Conservation (phyloP, 2,797 vertebrate genomes). For the Lacerta bilineata region DNA sequence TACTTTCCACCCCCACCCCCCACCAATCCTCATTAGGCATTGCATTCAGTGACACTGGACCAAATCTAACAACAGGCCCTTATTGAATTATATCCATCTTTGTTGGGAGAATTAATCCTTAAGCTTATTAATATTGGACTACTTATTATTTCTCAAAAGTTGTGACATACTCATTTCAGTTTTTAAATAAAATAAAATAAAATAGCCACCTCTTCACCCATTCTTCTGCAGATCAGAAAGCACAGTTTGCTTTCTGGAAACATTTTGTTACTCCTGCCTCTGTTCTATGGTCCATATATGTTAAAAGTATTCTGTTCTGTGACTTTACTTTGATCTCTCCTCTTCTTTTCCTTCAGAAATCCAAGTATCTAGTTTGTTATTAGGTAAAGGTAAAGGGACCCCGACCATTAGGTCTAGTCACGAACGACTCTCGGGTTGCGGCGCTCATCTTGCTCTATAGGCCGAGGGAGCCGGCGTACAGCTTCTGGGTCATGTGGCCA, state of each 20-base stretch:
- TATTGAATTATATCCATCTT: background rate
- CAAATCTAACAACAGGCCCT: conserved; percentile 39
- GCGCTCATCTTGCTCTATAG: no score
- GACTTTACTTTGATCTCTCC: conserved; percentile 36
- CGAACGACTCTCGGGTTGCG: no score
- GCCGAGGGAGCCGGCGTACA: no score
- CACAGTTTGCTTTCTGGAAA: background rate
- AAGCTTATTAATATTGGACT: background rate
- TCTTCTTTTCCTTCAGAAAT: conserved; percentile 48
- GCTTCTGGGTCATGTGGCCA: no score
- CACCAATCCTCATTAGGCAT: background rate
- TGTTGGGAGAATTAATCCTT: background rate
- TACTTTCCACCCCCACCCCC: background rate
- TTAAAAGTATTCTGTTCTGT: conserved; percentile 19
- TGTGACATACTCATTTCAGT: background rate
- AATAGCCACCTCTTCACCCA: background rate
- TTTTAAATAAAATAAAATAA: background rate
- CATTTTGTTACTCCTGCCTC: conserved; percentile 6
- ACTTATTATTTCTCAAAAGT: conserved; percentile 19
- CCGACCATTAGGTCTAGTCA: no score
- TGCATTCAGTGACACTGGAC: background rate
- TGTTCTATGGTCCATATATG: background rate
- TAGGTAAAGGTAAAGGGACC: background rate
- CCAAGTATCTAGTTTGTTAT: background rate
- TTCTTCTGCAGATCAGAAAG: conserved; percentile 4